Conservation (phyloP, 2,888 invertebrate genomes). For the Drosophila sordidula region DNA sequence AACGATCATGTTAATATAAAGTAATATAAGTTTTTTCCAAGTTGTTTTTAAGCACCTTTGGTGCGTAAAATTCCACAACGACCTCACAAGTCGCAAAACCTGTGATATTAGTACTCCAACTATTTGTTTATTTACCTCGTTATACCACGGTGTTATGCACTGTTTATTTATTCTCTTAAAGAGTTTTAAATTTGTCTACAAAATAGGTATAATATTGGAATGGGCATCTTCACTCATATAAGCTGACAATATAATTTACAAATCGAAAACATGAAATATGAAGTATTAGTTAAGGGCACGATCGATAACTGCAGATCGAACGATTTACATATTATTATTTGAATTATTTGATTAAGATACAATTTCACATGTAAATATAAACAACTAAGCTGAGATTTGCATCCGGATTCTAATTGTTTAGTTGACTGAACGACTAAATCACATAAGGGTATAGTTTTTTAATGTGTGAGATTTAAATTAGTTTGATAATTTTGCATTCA, state of each 20-base stretch:
- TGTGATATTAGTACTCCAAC: conserved; percentile 10
- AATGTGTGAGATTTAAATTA: background rate
- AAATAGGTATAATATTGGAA: too few relatives aligned
- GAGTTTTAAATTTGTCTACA: background rate
- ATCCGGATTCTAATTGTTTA: background rate
- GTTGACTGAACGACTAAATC: background rate
- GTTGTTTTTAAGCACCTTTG: background rate
- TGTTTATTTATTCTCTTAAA: conserved; percentile 2
- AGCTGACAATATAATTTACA: too few relatives aligned
- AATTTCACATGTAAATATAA: background rate
- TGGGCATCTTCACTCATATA: too few relatives aligned
- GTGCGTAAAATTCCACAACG: background rate
- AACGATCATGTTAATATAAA: background rate
- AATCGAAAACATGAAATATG: too few relatives aligned
- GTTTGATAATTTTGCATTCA: background rate
- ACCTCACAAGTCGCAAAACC: conserved; percentile 8
- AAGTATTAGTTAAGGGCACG: too few relatives aligned
- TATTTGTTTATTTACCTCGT: conserved; percentile 30
- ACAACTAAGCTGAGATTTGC: too few relatives aligned
- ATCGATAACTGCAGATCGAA: too few relatives aligned
- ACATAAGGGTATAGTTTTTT: background rate
- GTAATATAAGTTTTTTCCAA: background rate
- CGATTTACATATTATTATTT: too few relatives aligned
- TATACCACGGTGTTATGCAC: background rate
- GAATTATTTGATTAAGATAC: background rate